These are phyloP conservation scores for Stercorarius parasiticus DNA, from an alignment of 2,113 vertebrate species.

Conservation along the genomic window DNA sequence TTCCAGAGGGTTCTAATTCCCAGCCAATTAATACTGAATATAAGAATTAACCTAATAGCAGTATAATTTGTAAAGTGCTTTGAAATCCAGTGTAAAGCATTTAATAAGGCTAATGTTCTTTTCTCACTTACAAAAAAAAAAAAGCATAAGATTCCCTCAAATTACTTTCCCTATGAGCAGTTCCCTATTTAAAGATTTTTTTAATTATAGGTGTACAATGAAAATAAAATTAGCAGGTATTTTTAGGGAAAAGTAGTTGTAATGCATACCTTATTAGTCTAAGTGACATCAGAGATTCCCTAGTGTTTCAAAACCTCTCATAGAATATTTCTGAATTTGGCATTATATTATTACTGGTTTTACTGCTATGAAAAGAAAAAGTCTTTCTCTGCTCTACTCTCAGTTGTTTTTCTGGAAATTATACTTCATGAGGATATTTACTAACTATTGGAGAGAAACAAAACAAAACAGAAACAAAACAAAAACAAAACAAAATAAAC, in stretches of 20 bases:
- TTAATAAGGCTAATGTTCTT: background rate
- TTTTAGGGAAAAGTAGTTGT: background rate
- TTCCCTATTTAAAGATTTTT: background rate
- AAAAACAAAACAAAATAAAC: background rate
- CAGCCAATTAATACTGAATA: constrained; percentile 8
- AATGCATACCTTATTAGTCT: background rate
- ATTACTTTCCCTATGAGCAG: background rate
- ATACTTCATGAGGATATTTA: background rate
- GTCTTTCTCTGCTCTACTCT: background rate
- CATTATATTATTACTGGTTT: background rate
- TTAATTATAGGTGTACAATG: background rate
- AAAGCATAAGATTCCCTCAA: background rate
- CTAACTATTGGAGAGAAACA: background rate
- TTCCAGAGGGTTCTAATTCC: background rate
- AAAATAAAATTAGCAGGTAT: background rate
- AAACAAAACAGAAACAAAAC: background rate
- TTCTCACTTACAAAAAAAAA: background rate
- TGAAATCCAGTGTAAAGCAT: background rate
- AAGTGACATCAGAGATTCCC: background rate
- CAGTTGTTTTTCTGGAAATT: background rate
- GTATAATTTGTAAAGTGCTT: background rate
- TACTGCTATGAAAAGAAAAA: background rate
- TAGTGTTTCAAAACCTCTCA: background rate
- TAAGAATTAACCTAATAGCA: constrained; percentile 13
- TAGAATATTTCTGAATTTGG: background rate